Evolutionary conservation across 2,113 vertebrate species (phyloP), one percentile per base, ranked within the genome.

Genomic region (Myocastor coypus): DNA sequence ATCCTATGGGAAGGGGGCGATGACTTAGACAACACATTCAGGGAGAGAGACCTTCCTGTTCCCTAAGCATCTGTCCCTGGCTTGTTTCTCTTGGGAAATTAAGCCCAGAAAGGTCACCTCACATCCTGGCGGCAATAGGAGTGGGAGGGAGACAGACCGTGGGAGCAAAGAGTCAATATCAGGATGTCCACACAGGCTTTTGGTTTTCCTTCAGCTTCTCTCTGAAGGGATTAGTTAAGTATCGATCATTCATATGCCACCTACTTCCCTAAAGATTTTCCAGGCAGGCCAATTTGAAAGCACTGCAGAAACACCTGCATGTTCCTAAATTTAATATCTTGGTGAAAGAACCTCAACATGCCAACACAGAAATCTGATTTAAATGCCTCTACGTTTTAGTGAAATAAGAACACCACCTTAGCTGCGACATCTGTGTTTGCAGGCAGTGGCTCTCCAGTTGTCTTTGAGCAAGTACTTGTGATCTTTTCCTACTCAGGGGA

Each of bases 31-130:
- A 85, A 97, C 97, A 93, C 87, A 94, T 93, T 94, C 91, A 66
- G 81, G 96, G 96, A 96, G 77, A 97, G 77, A 64, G 75, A 52
- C 63, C 14, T 89, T 63, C 69, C 40, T 57, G n/a, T 93, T 93
- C 90, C 97, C 97, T 97, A 96, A 91, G 94, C 87, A 96, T 98
- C 98, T 94, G 93, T 95, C 88, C 97, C 97, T 95, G 97, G 71
- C 92, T 59, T 95, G 84, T 96, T 98, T 98, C 94, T 92, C 97
- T 98, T 0, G 93, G 88, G 85, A 98, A 98, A 98, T 98, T 98
- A 98, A 97, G 97, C 92, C 95, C 83, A 92, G 95, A 98, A 98
- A 98, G 97, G 98, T 98, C 98, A 98, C 97, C 97, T 97, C 97
- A 96, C 97, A 77, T 97, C 87, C 75, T 92, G 96, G 92, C 83